A percentile compares a stretch with the other conserved stretches of the same genome.
Conservation (phyloP, 2,113 vertebrate species). For the Fregetta grallaria region DNA sequence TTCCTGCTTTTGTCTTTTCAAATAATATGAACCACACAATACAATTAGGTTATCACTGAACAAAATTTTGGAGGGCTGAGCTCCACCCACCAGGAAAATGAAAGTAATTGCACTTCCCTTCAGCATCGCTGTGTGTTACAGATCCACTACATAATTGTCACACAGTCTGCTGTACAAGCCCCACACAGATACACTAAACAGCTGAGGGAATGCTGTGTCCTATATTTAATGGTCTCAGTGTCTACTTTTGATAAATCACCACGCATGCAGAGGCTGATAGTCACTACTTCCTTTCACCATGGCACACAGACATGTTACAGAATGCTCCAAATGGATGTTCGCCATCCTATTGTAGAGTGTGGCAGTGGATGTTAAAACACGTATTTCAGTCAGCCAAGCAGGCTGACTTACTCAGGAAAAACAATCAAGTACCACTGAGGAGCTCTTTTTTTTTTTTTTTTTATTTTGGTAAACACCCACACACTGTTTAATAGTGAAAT, state of each 20-base stretch:
- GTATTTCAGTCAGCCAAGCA: background rate
- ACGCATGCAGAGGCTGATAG: background rate
- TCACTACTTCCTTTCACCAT: background rate
- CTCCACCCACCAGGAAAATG: background rate
- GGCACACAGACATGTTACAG: background rate
- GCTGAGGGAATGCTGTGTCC: background rate
- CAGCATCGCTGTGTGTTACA: background rate
- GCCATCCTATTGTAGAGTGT: background rate
- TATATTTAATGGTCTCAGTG: background rate
- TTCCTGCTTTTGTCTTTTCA: slow-evolving; percentile 40
- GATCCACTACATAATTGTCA: background rate
- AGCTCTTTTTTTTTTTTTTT: background rate
- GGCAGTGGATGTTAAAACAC: background rate
- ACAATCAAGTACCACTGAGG: background rate
- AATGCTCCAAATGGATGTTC: background rate
- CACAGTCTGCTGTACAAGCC: background rate
- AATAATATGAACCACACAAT: background rate
- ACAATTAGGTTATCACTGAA: background rate
- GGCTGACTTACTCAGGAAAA: background rate
- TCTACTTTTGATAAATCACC: background rate
- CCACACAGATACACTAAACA: background rate
- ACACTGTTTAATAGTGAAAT: slow-evolving; percentile 35
- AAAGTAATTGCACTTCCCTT: background rate
- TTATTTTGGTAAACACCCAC: background rate
- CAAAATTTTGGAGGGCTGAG: background rate